Evolutionary conservation across 2,797 vertebrate species (phyloP), one percentile per base, ranked within the genome.

Genomic region (Gadopsis bispinosus): DNA sequence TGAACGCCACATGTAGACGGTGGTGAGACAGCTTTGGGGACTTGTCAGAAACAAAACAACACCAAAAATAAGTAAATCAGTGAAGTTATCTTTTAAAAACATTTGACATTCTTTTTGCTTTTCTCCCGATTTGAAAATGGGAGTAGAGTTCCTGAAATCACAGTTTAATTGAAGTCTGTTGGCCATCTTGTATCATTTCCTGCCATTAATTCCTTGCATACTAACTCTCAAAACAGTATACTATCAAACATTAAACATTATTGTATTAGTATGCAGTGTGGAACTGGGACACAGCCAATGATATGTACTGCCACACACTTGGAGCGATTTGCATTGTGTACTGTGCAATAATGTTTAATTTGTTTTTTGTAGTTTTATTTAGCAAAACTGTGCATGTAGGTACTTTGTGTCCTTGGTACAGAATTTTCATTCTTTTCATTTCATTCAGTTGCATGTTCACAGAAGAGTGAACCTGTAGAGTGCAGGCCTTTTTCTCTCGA

Each of bases 401-500:
- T 20, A 19, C n/a, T 37, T 77, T 8, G 69, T 77, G 53, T 83
- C 60, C n/a, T 64, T 79, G 22, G n/a, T 39, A 39, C 56, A 77
- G 1, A 64, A 39, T 53, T 55, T 65, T 47, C 35, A 60, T 67
- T 64, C 7, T 66, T 69, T 68, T 39, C 31, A 65, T 71, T 71
- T 41, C 33, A 58, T 76, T 81, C 41, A 78, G 31, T 53, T 54
- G n/a, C 53, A 26, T 48, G 31, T 59, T 83, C 55, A 53, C n/a
- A 69, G 4, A 73, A 29, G 17, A 56, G n/a, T 72, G 26, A 86
- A 75, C 45, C 45, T 65, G 26, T 29, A 55, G 22, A 63, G 50
- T 39, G 37, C 6, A 20, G 75, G 86, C 80, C 79, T 67, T 67
- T 73, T 80, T 55, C 37, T 73, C 43, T 37, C 64, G 41, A 53